phyloP scores from a whole-genome alignment of 2,113 vertebrate species.

The Mesembrinibis cayennensis region DNA sequence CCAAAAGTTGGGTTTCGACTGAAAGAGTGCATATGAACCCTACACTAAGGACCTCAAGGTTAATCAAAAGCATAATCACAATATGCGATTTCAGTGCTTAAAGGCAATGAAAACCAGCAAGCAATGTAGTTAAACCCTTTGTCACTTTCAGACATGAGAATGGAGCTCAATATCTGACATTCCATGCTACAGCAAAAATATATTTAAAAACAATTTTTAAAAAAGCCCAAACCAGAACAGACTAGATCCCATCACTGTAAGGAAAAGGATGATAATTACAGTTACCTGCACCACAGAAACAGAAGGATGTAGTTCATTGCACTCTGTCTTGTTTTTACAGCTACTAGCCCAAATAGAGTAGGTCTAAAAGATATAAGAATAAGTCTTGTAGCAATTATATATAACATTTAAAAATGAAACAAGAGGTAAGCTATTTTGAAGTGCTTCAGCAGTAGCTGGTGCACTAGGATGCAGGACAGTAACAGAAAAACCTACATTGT shows the following conservation, averaged over 20 bases:
- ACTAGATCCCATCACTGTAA: not conserved
- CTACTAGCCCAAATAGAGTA: slow-evolving; percentile 98
- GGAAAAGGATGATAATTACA: slow-evolving; percentile 37
- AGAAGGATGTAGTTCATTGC: slow-evolving; percentile 94
- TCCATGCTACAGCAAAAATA: not conserved
- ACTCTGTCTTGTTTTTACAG: slow-evolving; percentile 95
- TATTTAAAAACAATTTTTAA: not conserved
- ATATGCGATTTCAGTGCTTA: not conserved
- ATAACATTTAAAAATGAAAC: not conserved
- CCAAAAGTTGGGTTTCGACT: not conserved
- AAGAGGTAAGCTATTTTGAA: not conserved
- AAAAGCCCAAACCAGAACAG: not conserved
- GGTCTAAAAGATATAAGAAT: slow-evolving; percentile 74
- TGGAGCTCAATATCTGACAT: not conserved
- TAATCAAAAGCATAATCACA: not conserved
- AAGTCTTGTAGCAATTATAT: not conserved
- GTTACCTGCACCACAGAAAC: slow-evolving; percentile 95
- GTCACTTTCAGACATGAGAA: not conserved
- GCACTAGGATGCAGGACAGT: not conserved
- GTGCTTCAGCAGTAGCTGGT: not conserved
- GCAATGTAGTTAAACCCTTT: not conserved
- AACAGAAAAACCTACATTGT: not conserved
- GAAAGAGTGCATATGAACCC: not conserved
- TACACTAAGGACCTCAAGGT: not conserved
- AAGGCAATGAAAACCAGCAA: not conserved